Evolutionary conservation across 2,888 invertebrate species (phyloP).

Genomic region (Altica lythri): DNA sequence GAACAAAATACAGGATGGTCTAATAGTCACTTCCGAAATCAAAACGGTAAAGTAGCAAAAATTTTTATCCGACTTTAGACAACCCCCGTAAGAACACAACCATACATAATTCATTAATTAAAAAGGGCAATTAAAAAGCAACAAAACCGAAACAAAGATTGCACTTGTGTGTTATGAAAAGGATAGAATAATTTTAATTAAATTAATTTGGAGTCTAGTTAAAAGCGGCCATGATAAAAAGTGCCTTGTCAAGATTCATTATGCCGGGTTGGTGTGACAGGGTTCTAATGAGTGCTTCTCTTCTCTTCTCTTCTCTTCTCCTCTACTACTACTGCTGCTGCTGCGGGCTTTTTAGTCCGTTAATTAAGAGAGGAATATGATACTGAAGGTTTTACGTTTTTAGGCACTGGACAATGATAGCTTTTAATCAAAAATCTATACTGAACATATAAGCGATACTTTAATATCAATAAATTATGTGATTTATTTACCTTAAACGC

Average conservation of each 20-base stretch:
- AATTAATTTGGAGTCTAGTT: conserved; percentile 56
- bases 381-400: conserved; percentile 49
- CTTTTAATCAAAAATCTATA: conserved; percentile 45
- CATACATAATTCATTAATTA: conserved; percentile 46
- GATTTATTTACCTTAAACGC: no score
- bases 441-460: no score
- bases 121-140: conserved; percentile 47
- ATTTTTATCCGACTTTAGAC: conserved; percentile 1
- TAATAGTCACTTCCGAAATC: no score
- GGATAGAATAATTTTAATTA: conserved; percentile 55
- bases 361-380: conserved; percentile 57
- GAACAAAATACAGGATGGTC: no score
- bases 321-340: conserved; percentile 44
- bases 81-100: conserved; percentile 24
- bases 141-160: conserved; percentile 43
- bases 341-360: conserved; percentile 55
- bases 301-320: conserved; percentile 40
- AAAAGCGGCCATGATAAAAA: conserved; percentile 55
- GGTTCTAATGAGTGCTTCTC: conserved; percentile 57
- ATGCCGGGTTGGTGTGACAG: conserved; percentile 56
- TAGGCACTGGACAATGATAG: conserved; percentile 50
- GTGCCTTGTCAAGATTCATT: conserved; percentile 57
- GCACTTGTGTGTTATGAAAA: conserved; percentile 40
- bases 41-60: not conserved
- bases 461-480: no score